These are phyloP conservation scores for Zoanthus solanderi DNA, from an alignment of 92 coral and sea anemone species.

Conservation along the genomic window DNA sequence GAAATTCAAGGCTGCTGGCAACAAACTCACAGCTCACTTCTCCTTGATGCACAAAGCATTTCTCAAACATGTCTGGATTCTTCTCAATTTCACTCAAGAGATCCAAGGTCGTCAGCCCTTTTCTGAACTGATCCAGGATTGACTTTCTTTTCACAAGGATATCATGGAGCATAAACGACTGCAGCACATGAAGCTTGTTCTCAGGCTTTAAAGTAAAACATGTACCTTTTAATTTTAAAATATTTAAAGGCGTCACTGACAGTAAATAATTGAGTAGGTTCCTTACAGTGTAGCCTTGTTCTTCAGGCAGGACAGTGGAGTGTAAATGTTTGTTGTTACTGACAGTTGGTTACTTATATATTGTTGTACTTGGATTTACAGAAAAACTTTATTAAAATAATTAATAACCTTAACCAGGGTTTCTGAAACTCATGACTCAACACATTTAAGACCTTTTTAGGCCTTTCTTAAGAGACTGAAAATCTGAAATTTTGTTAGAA, in stretches of 20 bases:
- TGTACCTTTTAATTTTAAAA: slow-evolving; percentile 27
- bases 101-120: slow-evolving; percentile 62
- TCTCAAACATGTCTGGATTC: slow-evolving; percentile 63
- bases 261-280: not conserved
- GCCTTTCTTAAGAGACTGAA: slow-evolving; percentile 1
- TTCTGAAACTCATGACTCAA: slow-evolving; percentile 21
- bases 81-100: slow-evolving; percentile 56
- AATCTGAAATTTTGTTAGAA: slow-evolving; percentile 16
- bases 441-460: not conserved
- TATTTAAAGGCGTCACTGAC: slow-evolving; percentile 15
- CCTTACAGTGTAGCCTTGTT: slow-evolving; percentile 11
- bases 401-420: slow-evolving; percentile 25
- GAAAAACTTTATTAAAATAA: slow-evolving; percentile 2
- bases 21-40: slow-evolving; percentile 49
- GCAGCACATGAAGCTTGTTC: slow-evolving; percentile 18
- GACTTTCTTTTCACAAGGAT: slow-evolving; percentile 54
- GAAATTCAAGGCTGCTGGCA: slow-evolving; percentile 49
- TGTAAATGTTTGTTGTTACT: slow-evolving; percentile 25
- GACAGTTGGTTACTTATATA: slow-evolving; percentile 22
- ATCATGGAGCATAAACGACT: slow-evolving; percentile 37
- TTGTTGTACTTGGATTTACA: slow-evolving; percentile 4
- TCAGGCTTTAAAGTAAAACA: slow-evolving; percentile 16
- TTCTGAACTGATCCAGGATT: slow-evolving; percentile 64
- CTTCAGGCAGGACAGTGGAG: slow-evolving; percentile 30
- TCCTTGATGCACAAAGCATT: slow-evolving; percentile 53